A percentile compares a stretch with the other conserved stretches of the same genome.
phyloP scores from a whole-genome alignment of 2,888 invertebrate genomes.

The Mimachlamys varia region DNA sequence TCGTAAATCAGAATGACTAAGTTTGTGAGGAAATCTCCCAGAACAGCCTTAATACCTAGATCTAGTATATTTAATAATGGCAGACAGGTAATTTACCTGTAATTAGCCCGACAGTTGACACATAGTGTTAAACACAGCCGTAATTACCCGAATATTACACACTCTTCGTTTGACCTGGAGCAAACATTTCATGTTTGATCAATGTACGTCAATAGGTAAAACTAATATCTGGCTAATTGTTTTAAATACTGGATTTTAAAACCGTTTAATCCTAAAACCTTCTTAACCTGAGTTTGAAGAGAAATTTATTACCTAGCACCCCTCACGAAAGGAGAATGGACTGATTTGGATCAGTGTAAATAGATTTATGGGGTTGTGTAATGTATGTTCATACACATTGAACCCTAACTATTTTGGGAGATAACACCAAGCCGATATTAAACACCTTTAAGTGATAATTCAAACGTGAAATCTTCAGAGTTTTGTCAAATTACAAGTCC shows the following conservation, averaged over 20 bases:
- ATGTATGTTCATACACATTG: not conserved
- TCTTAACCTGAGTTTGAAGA: not conserved
- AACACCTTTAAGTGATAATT: not conserved
- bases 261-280: not conserved
- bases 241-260: constrained; percentile 3
- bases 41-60: not conserved
- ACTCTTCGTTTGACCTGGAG: not conserved
- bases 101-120: constrained; percentile 11
- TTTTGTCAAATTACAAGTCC: not conserved
- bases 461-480: not conserved
- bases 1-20: not conserved
- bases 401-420: not conserved
- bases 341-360: not conserved
- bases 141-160: not conserved
- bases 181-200: not conserved
- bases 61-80: not conserved
- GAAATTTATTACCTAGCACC: not conserved
- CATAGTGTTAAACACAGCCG: not conserved
- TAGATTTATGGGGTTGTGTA: not conserved
- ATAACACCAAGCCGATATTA: not conserved
- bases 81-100: constrained; percentile 3
- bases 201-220: not conserved
- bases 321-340: not conserved
- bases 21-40: not conserved
- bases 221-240: not conserved